Percentiles rank a stretch among this genome's conserved stretches.
Conservation (phyloP, 2,797 vertebrate species). For the Sphaeramia orbicularis region DNA sequence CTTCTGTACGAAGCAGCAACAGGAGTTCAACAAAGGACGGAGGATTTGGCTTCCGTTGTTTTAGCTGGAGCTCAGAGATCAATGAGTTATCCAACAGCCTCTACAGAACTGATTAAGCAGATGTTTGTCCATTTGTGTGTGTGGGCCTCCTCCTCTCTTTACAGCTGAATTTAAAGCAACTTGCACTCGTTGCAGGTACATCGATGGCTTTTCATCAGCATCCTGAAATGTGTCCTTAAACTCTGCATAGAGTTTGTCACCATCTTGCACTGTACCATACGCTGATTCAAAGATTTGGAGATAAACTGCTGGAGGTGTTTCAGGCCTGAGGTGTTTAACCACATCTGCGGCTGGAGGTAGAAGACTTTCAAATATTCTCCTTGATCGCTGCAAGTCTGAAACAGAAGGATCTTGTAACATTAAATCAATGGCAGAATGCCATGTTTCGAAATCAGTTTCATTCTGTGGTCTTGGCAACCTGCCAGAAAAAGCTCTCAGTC, state of each 20-base stretch:
- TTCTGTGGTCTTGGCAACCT: neutral
- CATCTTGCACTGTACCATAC: slow-evolving; percentile 34
- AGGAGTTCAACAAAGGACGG: slow-evolving; percentile 9
- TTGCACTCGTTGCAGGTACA: slow-evolving; percentile 4
- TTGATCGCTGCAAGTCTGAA: neutral
- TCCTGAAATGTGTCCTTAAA: slow-evolving; percentile 18
- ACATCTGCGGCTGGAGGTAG: slow-evolving; percentile 19
- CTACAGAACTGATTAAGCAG: no score
- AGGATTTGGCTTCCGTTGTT: slow-evolving; percentile 13
- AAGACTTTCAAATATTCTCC: slow-evolving; percentile 4
- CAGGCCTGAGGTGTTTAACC: slow-evolving; percentile 8
- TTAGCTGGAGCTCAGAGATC: slow-evolving; percentile 4
- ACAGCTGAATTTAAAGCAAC: no score
- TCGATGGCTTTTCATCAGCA: slow-evolving; percentile 19
- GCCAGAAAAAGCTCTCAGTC: slow-evolving; percentile 26
- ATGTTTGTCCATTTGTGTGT: no score
- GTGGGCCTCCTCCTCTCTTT: no score
- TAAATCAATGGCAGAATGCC: slow-evolving; percentile 24
- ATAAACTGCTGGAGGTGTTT: neutral
- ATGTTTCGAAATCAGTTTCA: slow-evolving; percentile 15
- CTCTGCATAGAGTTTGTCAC: slow-evolving; percentile 34
- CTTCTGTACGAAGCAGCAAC: neutral
- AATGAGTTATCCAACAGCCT: slow-evolving; percentile 8
- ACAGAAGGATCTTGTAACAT: slow-evolving; percentile 14
- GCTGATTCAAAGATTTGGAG: slow-evolving; percentile 28